These are phyloP conservation scores for Neogobius melanostomus DNA, from an alignment of 2,113 vertebrate species.

Conservation along the genomic window DNA sequence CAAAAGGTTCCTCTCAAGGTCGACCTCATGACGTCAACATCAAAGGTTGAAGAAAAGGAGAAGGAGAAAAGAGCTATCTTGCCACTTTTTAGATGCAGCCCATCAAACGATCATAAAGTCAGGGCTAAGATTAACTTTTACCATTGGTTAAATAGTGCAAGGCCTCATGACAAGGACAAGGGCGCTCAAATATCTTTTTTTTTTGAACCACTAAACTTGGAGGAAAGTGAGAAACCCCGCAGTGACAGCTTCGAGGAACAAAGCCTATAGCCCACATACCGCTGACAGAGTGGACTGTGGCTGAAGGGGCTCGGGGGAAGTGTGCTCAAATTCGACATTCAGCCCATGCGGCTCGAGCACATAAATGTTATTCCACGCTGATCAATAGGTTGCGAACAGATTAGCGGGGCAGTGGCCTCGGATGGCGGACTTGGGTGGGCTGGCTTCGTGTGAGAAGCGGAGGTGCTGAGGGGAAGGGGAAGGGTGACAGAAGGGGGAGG, in stretches of 20 bases:
- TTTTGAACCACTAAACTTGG: not conserved
- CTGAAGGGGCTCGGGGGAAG: not conserved
- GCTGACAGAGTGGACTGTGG: not conserved
- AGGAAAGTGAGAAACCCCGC: not conserved
- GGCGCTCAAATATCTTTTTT: not conserved
- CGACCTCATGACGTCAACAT: no score
- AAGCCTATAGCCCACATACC: not conserved
- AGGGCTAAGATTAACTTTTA: not conserved
- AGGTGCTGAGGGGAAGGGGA: constrained; percentile 10
- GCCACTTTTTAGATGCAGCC: no score
- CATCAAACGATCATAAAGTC: not conserved
- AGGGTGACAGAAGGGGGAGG: constrained; percentile 8
- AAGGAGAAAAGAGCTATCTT: no score
- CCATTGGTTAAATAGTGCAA: not conserved
- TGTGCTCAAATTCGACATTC: not conserved
- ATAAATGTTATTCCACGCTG: constrained; percentile 1
- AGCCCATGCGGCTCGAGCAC: not conserved
- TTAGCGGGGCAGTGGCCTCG: constrained; percentile 11
- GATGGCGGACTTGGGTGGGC: constrained; percentile 22
- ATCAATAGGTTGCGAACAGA: constrained; percentile 41
- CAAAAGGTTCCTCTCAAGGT: no score
- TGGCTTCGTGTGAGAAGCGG: constrained; percentile 19
- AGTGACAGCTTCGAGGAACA: not conserved
- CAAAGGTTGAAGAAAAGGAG: no score
- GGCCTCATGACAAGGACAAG: not conserved